phyloP scores from a whole-genome alignment of 2,113 vertebrate species.

The Capreolus pygargus region DNA sequence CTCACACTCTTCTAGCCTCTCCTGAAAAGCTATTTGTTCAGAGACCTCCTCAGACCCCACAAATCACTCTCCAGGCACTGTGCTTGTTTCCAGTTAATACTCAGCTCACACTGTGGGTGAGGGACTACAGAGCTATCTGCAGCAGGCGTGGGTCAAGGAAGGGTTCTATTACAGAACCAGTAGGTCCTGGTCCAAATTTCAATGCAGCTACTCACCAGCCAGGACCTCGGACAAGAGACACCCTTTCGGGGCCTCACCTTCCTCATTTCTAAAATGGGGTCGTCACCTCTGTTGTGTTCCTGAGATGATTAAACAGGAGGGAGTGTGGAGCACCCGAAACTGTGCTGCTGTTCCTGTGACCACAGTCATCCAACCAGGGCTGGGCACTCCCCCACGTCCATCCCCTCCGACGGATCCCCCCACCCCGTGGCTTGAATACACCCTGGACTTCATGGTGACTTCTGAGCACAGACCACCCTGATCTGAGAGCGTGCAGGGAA shows the following conservation, averaged over 20 bases:
- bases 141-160: neutral
- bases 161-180: neutral
- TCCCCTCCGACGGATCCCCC: rapidly evolving
- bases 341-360: rapidly evolving
- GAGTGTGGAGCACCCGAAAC: neutral
- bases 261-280: neutral
- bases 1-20: neutral
- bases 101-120: neutral
- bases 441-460: neutral
- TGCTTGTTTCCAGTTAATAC: neutral
- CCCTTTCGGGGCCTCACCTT: neutral
- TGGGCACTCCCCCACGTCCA: neutral
- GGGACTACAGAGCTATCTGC: neutral
- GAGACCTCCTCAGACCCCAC: neutral
- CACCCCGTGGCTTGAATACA: neutral
- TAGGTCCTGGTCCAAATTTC: neutral
- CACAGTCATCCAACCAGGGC: neutral
- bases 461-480: neutral
- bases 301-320: neutral
- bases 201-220: neutral
- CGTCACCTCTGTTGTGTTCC: neutral
- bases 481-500: neutral
- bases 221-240: neutral
- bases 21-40: neutral
- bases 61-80: neutral